Percentiles rank a stretch among this genome's conserved stretches.
These are phyloP conservation scores for Mormyrus lacerda DNA, from an alignment of 2,113 vertebrate species.

Conservation along the genomic window DNA sequence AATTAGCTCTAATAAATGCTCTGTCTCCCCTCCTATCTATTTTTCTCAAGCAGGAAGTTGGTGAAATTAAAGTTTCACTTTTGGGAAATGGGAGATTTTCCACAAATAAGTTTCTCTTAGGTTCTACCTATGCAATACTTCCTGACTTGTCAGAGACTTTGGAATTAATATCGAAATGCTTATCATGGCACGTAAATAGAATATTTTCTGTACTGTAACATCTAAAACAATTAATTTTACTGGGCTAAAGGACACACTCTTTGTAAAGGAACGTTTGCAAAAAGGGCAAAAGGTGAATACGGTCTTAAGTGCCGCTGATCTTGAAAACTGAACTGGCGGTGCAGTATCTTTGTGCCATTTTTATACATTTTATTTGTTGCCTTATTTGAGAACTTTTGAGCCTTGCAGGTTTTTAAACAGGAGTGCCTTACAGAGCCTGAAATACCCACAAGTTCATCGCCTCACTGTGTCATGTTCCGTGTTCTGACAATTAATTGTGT, in stretches of 20 bases:
- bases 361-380: background rate
- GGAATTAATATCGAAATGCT: background rate
- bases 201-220: background rate
- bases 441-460: background rate
- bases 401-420: background rate
- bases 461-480: background rate
- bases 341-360: background rate
- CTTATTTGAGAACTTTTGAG: background rate
- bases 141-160: background rate
- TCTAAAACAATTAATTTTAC: background rate
- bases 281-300: background rate
- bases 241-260: background rate
- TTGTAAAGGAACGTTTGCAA: background rate
- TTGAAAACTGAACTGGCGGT: background rate
- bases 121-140: background rate
- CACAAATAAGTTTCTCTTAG: background rate
- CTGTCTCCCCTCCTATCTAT: background rate
- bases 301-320: background rate
- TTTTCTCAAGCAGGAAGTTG: conserved; percentile 15
- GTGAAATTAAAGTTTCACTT: background rate
- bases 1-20: background rate
- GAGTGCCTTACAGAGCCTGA: conserved; percentile 1
- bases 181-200: background rate
- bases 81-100: background rate
- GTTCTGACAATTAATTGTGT: background rate